These are phyloP conservation scores for Nyctibius bracteatus DNA, from an alignment of 2,113 vertebrate species.

Conservation along the genomic window DNA sequence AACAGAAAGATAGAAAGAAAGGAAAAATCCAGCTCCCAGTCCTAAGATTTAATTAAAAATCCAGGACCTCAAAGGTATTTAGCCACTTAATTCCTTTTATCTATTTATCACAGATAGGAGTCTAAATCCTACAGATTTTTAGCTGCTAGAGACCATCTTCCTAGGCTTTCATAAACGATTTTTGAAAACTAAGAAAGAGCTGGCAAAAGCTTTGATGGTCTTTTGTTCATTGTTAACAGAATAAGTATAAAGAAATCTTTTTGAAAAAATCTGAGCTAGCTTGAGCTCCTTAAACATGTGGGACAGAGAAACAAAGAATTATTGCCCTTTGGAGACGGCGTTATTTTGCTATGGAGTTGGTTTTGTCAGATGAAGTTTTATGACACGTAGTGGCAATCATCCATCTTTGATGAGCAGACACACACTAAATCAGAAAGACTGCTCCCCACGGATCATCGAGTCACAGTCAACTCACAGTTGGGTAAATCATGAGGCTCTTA, in stretches of 20 bases:
- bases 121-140: neutral
- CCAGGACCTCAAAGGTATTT: neutral
- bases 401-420: slow-evolving; percentile 60
- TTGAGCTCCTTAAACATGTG: slow-evolving; percentile 19
- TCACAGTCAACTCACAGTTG: neutral
- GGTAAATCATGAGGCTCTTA: neutral
- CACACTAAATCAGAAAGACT: slow-evolving; percentile 51
- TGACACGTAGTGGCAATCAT: slow-evolving; percentile 43
- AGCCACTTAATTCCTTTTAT: neutral
- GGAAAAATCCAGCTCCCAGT: neutral
- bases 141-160: slow-evolving; percentile 20
- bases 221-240: slow-evolving; percentile 23
- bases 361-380: slow-evolving; percentile 59
- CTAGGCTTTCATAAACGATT: slow-evolving; percentile 12
- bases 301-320: slow-evolving; percentile 45
- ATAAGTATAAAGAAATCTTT: slow-evolving; percentile 50
- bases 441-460: slow-evolving; percentile 23
- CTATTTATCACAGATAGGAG: neutral
- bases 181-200: slow-evolving; percentile 37
- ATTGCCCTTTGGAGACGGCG: slow-evolving; percentile 45
- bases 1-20: neutral
- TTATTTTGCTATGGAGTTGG: slow-evolving; percentile 43
- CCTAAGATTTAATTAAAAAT: neutral
- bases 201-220: neutral
- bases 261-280: slow-evolving; percentile 40